Evolutionary conservation across 2,113 vertebrate species (phyloP).

Genomic region (Merops nubicus): DNA sequence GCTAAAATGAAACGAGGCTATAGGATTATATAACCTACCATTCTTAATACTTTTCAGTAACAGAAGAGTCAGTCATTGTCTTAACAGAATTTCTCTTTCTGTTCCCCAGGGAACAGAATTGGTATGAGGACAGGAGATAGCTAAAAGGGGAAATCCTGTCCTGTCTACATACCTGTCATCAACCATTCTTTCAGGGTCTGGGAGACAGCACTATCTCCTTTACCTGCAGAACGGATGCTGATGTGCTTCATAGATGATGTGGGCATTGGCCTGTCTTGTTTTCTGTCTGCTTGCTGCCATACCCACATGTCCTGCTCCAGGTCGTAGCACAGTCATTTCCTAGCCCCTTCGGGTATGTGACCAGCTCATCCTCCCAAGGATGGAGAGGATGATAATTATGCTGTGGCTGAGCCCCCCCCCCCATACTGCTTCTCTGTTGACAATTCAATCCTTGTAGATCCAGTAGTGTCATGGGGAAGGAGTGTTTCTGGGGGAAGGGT

Average conservation of each 20-base stretch:
- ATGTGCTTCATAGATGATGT: neutral
- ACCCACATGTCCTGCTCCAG: neutral
- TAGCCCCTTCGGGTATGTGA: accelerated
- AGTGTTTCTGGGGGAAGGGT: neutral
- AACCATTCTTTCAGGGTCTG: neutral
- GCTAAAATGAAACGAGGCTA: neutral
- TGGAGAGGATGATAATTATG: neutral
- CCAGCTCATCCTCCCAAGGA: neutral
- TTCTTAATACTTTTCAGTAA: neutral
- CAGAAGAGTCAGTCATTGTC: neutral
- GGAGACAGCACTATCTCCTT: neutral
- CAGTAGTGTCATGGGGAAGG: neutral
- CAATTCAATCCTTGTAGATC: neutral
- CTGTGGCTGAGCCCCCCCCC: neutral
- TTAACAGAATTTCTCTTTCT: neutral
- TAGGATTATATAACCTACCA: slow-evolving; percentile 29
- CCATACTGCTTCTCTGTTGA: neutral
- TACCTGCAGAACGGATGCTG: accelerated
- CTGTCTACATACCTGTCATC: neutral
- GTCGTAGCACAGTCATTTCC: neutral
- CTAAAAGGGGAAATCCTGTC: neutral
- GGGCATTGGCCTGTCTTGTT: neutral
- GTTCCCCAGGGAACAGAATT: neutral
- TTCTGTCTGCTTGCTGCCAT: neutral
- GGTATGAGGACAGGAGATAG: neutral